These are phyloP conservation scores for Rhagonycha lutea DNA, from an alignment of 2,888 invertebrate genomes.

Conservation along the genomic window DNA sequence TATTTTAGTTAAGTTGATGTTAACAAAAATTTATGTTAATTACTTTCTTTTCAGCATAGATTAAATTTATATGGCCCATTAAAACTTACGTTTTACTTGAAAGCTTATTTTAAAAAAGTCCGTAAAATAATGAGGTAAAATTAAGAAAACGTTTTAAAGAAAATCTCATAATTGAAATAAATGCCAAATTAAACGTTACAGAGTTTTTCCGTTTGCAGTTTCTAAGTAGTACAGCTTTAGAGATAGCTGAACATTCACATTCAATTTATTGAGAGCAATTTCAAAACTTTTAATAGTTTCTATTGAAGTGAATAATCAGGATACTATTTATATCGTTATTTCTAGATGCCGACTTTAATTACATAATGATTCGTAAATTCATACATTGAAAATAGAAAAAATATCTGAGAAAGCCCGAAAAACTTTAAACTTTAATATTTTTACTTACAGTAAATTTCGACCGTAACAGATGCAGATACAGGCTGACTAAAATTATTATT, in stretches of 20 bases:
- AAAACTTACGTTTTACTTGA: background rate
- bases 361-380: background rate
- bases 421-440: constrained; percentile 13
- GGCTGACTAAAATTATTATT: constrained; percentile 75
- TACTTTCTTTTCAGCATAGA: background rate
- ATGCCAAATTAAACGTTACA: background rate
- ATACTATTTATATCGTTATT: background rate
- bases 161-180: background rate
- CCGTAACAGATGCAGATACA: constrained; percentile 69
- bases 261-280: background rate
- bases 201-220: background rate
- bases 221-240: background rate
- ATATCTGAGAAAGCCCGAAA: background rate
- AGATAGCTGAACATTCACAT: background rate
- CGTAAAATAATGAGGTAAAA: background rate
- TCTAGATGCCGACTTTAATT: background rate
- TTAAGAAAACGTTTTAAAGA: background rate
- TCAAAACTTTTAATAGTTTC: background rate
- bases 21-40: background rate
- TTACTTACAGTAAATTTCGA: constrained; percentile 77
- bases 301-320: background rate
- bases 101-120: background rate
- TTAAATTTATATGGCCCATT: background rate
- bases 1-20: background rate
- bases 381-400: background rate